These are phyloP conservation scores for Drosophila macrospina DNA, from an alignment of 2,888 invertebrate species.

Conservation along the genomic window DNA sequence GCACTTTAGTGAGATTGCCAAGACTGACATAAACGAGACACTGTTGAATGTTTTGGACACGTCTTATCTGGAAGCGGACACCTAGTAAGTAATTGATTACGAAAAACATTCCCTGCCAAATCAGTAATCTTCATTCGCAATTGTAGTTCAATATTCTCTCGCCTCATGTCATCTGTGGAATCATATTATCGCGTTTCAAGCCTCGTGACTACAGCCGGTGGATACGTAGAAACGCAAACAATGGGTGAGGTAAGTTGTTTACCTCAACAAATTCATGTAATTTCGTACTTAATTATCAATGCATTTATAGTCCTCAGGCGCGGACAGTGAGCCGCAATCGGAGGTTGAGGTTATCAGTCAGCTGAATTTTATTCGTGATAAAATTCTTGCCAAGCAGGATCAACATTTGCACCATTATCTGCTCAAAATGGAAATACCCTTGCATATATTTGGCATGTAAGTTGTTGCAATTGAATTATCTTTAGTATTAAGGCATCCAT, in stretches of 20 bases:
- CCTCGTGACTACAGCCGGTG: conserved; percentile 81
- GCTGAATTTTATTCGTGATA: conserved; percentile 87
- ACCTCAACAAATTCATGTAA: neutral
- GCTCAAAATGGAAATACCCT: conserved; percentile 90
- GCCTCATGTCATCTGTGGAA: conserved; percentile 88
- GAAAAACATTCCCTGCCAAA: too few relatives aligned
- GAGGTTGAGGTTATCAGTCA: conserved; percentile 88
- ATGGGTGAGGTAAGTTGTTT: conserved; percentile 43
- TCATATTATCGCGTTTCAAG: conserved; percentile 88
- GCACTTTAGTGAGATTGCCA: conserved; percentile 87
- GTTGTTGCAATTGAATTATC: conserved; percentile 71
- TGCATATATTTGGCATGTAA: conserved; percentile 94
- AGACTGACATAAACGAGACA: conserved; percentile 85
- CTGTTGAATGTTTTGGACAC: conserved; percentile 89
- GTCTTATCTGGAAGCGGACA: conserved; percentile 91
- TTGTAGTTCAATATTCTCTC: conserved; percentile 87
- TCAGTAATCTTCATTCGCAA: neutral
- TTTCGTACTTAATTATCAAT: conserved; percentile 14
- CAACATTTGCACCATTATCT: conserved; percentile 89
- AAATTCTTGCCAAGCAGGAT: conserved; percentile 88
- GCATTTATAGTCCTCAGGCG: conserved; percentile 35
- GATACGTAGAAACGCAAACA: conserved; percentile 30
- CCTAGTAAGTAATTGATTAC: conserved; percentile 88
- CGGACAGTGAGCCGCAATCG: conserved; percentile 54
- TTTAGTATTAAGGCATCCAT: neutral